A percentile compares a stretch with the other conserved stretches of the same genome.
phyloP scores from a whole-genome alignment of 2,888 invertebrate genomes.

The Dione vanillae region DNA sequence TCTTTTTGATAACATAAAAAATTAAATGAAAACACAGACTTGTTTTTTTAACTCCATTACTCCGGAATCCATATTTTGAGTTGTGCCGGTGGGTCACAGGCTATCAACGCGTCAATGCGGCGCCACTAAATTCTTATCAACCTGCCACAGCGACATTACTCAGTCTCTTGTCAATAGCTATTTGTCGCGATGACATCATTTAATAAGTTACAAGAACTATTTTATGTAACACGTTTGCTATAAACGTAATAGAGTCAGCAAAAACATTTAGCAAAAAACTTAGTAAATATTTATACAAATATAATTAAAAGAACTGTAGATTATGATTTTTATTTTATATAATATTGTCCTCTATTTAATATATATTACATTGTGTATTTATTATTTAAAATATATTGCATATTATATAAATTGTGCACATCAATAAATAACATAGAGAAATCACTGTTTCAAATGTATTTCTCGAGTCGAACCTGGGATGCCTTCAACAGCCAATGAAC shows the following conservation, averaged over 20 bases:
- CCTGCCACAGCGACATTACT: conserved; percentile 46
- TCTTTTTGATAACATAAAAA: background rate
- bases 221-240: background rate
- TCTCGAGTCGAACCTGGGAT: background rate
- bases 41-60: background rate
- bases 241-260: background rate
- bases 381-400: too few species aligned
- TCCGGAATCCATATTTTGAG: conserved; percentile 11
- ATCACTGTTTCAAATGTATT: too few species aligned
- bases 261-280: too few species aligned
- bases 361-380: too few species aligned
- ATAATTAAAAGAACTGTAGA: too few species aligned
- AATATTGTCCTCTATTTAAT: too few species aligned
- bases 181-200: conserved; percentile 47
- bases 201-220: conserved; percentile 25
- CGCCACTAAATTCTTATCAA: conserved; percentile 54
- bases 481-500: conserved; percentile 9
- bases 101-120: conserved; percentile 53
- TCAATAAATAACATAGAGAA: too few species aligned
- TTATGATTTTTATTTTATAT: too few species aligned
- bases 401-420: too few species aligned
- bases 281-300: too few species aligned
- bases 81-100: conserved; percentile 49
- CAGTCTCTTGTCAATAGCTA: conserved; percentile 39
- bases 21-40: background rate